Conservation (phyloP, 2,797 vertebrate species). For the Hyperoplus immaculatus region DNA sequence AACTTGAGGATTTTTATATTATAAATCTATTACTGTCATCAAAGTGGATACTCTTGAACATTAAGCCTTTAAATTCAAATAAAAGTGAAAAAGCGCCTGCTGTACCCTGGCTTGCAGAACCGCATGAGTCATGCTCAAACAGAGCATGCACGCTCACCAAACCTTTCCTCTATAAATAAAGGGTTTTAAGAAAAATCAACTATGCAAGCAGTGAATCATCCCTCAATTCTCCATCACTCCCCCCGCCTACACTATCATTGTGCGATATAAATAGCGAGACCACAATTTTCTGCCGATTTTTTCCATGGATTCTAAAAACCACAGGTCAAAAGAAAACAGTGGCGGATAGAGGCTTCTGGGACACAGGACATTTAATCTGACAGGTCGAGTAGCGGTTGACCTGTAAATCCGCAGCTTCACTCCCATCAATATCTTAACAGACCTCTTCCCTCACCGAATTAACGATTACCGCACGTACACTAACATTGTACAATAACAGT, state of each 20-base stretch:
- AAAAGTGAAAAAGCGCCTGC: conserved; percentile 11
- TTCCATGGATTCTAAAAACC: conserved; percentile 48
- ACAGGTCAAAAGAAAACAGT: conserved; percentile 43
- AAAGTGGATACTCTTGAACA: conserved; percentile 33
- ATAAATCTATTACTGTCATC: conserved; percentile 13
- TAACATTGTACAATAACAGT: conserved; percentile 38
- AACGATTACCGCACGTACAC: conserved; percentile 5
- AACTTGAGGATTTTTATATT: not conserved
- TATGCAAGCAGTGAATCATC: conserved; percentile 57
- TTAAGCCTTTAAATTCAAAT: not conserved
- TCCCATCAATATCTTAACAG: conserved; percentile 25
- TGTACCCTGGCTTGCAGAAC: conserved; percentile 22
- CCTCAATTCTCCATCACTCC: conserved; percentile 28
- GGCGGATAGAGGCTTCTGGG: conserved; percentile 20
- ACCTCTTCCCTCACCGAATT: conserved; percentile 2
- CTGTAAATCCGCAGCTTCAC: conserved; percentile 26
- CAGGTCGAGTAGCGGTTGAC: conserved; percentile 18
- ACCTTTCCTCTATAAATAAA: conserved; percentile 52
- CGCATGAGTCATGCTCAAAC: conserved; percentile 48
- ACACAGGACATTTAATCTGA: conserved; percentile 47
- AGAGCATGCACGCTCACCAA: conserved; percentile 31
- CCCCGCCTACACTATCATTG: conserved; percentile 43
- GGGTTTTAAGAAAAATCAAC: conserved; percentile 52
- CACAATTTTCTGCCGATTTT: conserved; percentile 54
- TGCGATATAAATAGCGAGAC: conserved; percentile 57